A percentile compares a stretch with the other conserved stretches of the same genome.
phyloP scores from a whole-genome alignment of 2,113 vertebrate species.

The Acanthochromis polyacanthus region DNA sequence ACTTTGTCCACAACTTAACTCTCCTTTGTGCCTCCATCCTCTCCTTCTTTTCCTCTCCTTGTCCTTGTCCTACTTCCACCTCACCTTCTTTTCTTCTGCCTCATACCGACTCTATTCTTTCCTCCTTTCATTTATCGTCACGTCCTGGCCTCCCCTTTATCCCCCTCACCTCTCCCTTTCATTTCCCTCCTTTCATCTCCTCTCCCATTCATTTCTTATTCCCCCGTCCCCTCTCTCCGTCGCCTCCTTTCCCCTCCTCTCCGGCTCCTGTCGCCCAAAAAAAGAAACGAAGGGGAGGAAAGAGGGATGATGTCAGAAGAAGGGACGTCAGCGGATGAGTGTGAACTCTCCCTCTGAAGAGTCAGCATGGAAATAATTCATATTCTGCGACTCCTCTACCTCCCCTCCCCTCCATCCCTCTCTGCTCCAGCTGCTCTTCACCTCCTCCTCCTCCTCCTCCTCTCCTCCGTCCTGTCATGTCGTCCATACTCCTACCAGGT shows the following conservation, averaged over 20 bases:
- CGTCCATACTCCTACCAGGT: not conserved
- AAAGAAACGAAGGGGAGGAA: conserved; percentile 22
- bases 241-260: conserved; percentile 29
- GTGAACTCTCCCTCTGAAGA: conserved; percentile 62
- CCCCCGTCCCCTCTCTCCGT: not conserved
- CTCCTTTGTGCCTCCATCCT: not conserved
- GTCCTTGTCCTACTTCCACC: conserved; percentile 17
- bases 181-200: conserved; percentile 2
- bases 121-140: not conserved
- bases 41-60: conserved; percentile 13
- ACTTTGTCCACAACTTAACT: not conserved
- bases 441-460: conserved; percentile 5
- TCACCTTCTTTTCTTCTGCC: conserved; percentile 33
- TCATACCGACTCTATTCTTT: conserved; percentile 15
- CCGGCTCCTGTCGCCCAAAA: conserved; percentile 45
- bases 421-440: conserved; percentile 30
- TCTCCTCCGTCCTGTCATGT: not conserved
- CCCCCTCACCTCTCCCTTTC: conserved; percentile 21
- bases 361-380: conserved; percentile 74
- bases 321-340: conserved; percentile 38
- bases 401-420: conserved; percentile 22
- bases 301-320: conserved; percentile 39
- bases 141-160: not conserved
- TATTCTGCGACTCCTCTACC: conserved; percentile 50
- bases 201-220: conserved; percentile 9